Evolutionary conservation across 1,140 invertebrate species (phyloP).

Genomic region (Drosophila funebris): DNA sequence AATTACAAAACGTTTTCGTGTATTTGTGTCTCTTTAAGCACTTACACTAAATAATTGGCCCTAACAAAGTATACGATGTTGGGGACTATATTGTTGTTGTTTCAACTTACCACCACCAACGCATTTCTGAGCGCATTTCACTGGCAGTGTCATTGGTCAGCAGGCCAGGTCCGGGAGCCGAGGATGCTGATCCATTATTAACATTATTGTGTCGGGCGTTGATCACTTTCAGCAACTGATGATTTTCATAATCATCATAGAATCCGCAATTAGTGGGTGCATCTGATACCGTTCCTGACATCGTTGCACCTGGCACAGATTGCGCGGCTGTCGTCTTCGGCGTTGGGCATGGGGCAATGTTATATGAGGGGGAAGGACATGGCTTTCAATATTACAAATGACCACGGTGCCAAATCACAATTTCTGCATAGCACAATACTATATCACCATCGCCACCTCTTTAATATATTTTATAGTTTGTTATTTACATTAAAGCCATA

Average conservation of each 20-base stretch:
- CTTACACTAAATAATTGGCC: not conserved
- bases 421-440: constrained; percentile 8
- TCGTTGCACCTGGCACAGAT: constrained; percentile 51
- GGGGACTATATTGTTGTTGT: not conserved
- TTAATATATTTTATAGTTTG: not conserved
- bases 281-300: not conserved
- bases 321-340: constrained; percentile 48
- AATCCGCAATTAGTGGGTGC: constrained; percentile 1
- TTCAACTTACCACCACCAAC: constrained; percentile 72
- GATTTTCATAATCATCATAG: constrained; percentile 66
- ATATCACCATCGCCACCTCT: not conserved
- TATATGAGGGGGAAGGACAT: constrained; percentile 48
- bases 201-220: constrained; percentile 25
- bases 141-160: constrained; percentile 36
- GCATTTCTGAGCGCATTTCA: constrained; percentile 65
- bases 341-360: constrained; percentile 13
- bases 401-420: not conserved
- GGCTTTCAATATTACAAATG: constrained; percentile 11
- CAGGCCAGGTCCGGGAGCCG: constrained; percentile 59
- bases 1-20: not conserved
- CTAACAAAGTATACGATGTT: not conserved
- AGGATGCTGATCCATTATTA: constrained; percentile 56
- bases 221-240: constrained; percentile 66
- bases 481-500: not conserved
- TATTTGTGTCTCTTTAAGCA: not conserved